Conservation (phyloP, 2,888 invertebrate genomes). For the Synergus umbraculus region DNA sequence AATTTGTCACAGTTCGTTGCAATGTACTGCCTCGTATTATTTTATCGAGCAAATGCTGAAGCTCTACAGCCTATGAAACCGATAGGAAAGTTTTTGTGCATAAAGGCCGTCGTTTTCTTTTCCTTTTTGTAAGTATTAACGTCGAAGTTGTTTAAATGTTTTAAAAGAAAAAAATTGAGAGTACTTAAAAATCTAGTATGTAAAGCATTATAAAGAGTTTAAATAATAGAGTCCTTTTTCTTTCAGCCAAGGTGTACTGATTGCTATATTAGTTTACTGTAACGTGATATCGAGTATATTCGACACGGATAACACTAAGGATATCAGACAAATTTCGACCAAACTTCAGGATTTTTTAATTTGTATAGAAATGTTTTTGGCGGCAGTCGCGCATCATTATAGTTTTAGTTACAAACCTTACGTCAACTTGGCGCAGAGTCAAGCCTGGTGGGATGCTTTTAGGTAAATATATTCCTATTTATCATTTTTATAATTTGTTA, state of each 20-base stretch:
- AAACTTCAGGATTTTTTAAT: constrained; percentile 95
- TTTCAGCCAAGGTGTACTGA: constrained; percentile 93
- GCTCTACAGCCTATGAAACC: constrained; percentile 96
- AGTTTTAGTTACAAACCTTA: constrained; percentile 96
- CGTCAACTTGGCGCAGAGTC: constrained; percentile 78
- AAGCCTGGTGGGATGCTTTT: constrained; percentile 77
- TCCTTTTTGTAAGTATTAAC: constrained; percentile 93
- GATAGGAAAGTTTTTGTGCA: constrained; percentile 96
- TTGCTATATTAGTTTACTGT: constrained; percentile 91
- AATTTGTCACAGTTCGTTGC: constrained; percentile 97
- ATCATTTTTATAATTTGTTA: not conserved
- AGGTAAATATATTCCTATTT: constrained; percentile 62
- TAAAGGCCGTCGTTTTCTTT: constrained; percentile 98
- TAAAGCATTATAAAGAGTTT: constrained; percentile 13
- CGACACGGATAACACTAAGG: constrained; percentile 83
- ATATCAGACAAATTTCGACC: constrained; percentile 87
- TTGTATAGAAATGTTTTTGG: constrained; percentile 98
- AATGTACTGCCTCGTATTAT: constrained; percentile 96
- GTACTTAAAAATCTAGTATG: no score
- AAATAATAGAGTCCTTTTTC: constrained; percentile 43
- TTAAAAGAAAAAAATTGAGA: not conserved
- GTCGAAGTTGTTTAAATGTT: not conserved
- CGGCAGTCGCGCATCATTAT: constrained; percentile 96
- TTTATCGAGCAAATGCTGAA: constrained; percentile 92
- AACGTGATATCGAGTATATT: constrained; percentile 88